Base-by-base conservation (phyloP, 2,113 vertebrate species). In the Chaetorhynchus papuensis region DNA sequence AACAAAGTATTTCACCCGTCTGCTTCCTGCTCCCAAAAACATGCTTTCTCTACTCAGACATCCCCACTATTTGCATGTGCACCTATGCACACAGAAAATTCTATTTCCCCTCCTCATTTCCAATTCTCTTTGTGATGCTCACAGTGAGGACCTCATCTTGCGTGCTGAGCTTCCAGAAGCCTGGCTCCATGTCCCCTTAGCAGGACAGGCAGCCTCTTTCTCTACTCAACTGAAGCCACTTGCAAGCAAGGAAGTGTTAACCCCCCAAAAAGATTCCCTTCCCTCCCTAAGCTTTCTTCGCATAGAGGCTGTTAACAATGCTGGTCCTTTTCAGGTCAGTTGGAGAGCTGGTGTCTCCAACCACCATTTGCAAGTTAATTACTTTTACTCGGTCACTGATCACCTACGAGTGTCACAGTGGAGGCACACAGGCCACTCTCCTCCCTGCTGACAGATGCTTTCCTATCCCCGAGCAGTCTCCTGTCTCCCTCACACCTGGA, bases 271-370 rank as follows among this genome's bases (percentile, higher is more conserved):
- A 37, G 5, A 84, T 28, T 57, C 53, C 64, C 35, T 77, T 28
- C 42, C 33, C 28, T 91, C 54, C 18, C 30, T 22, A 39, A 68
- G 44, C 33, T 7, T n/a, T 84, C 60, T 81, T 92, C 69, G 22
- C 47, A 19, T 10, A 22, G 28, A 87, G 56, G 20, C 72, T 84
- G 44, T 56, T 78, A 75, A 75, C 47, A 89, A 16, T 7, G 47
- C 35, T 59, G 5, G 31, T 54, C 65, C 57, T 76, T 83, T 81
- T 52, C 71, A 6, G 5, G 52, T 49, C 87, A 71, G 44, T 19
- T 92, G 76, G 63, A 93, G 84, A 90, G 91, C 39, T 41, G 41
- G 44, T 81, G 37, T 56, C 77, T 93, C 80, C 89, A 84, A 64
- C n/a, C 1, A 2, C 53, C 65, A 60, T 61, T 75, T 87, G 60